phyloP scores from a whole-genome alignment of 1,140 invertebrate species.

The Lepidurus couesii region DNA sequence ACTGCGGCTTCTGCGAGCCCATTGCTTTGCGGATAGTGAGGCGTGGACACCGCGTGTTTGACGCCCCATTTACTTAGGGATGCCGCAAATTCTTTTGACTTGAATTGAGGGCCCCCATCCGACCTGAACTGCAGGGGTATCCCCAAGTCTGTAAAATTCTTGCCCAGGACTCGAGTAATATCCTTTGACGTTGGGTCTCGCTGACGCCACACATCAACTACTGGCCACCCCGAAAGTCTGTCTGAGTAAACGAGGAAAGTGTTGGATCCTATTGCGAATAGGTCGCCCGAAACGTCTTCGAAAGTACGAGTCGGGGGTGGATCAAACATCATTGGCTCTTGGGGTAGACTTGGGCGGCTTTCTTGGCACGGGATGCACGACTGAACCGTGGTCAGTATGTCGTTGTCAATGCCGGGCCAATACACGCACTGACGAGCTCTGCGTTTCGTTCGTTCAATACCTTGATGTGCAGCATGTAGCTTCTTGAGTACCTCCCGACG shows the following conservation, averaged over 20 bases:
- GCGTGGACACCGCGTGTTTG: conserved; percentile 35
- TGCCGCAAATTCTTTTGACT: conserved; percentile 43
- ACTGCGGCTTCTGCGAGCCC: conserved; percentile 44
- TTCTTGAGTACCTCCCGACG: conserved; percentile 28
- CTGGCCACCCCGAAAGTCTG: conserved; percentile 28
- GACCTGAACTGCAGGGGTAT: conserved; percentile 44
- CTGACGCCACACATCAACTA: conserved; percentile 6
- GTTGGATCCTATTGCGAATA: conserved; percentile 38
- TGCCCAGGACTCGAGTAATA: conserved; percentile 35
- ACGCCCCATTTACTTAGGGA: conserved; percentile 46
- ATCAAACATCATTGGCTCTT: conserved; percentile 42
- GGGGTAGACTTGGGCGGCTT: conserved; percentile 39
- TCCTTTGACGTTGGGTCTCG: conserved; percentile 29
- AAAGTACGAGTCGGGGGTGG: conserved; percentile 39
- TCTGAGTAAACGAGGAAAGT: conserved; percentile 22
- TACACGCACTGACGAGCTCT: conserved; percentile 44
- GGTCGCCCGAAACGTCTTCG: conserved; percentile 41
- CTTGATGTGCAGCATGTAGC: conserved; percentile 32
- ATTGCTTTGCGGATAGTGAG: conserved; percentile 46
- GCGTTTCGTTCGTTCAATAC: conserved; percentile 42
- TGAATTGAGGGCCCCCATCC: conserved; percentile 47
- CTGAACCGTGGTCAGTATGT: conserved; percentile 45
- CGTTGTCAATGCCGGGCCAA: conserved; percentile 46
- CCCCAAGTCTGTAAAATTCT: conserved; percentile 44
- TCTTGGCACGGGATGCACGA: conserved; percentile 44